Base-by-base conservation (phyloP, 2,797 vertebrate species). In the Acanthornis magna region DNA sequence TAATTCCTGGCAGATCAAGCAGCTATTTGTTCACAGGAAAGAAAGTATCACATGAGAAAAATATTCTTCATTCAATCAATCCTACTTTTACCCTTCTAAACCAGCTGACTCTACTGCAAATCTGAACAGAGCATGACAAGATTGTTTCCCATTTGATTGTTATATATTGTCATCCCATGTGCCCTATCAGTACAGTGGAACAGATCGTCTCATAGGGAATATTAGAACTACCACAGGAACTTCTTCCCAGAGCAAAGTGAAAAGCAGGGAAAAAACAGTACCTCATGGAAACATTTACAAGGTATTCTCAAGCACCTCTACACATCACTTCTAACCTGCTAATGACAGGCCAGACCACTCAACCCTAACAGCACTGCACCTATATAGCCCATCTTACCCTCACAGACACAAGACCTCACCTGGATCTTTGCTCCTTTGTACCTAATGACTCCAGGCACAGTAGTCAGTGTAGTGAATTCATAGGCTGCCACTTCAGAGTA, bases 341-440 rank as follows among this genome's bases (percentile, higher is more conserved):
- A 8, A 58, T 30, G 40, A 29, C 53, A 83, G 12, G 26, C 32
- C 26, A 34, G 8, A 77, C 32, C 25, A 45, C 18, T 43, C 34
- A 85, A 21, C 20, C 11, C 0, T 8, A 62, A 66, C 16, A 54
- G 30, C 32, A 14, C 3, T 29, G 18, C 16, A 32, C 8, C 48
- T 32, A 7, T 0, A 29, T 0, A 32, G 8, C 40, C 50, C 29
- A 36, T 7, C 45, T 61, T 6, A 26, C 8, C 43, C 81, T 54
- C 60, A 42, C 5, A 54, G 29, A 27, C 26, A 45, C 16, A 18
- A 51, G 38, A 38, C 42, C 91, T 97, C 80, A 99, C 99, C 99
- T 99, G 99, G 90, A 99, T 99, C 97, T 99, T 99, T 96, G 99
- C 99, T 81, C 99, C 99, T 97, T 99, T 99, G 96, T 99, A 99